These are phyloP conservation scores for Elanoides forficatus DNA, from an alignment of 2,113 vertebrate species.

Conservation along the genomic window DNA sequence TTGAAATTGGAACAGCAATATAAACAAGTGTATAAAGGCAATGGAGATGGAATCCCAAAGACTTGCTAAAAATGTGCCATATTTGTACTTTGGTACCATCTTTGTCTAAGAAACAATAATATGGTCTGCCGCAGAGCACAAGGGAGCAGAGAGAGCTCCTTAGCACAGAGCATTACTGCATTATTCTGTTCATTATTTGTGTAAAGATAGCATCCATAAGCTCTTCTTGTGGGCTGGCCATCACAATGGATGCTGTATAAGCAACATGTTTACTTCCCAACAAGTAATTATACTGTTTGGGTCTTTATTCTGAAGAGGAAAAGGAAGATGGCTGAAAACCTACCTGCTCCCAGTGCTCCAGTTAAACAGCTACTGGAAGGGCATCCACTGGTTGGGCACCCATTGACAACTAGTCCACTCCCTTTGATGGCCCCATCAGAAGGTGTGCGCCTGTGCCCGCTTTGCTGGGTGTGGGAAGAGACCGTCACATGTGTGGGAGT, in stretches of 20 bases:
- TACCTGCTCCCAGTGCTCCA: slow-evolving; percentile 72
- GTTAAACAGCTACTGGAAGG: slow-evolving; percentile 74
- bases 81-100: background rate
- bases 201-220: background rate
- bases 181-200: background rate
- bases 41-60: background rate
- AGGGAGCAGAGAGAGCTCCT: background rate
- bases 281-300: background rate
- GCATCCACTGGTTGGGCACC: slow-evolving; percentile 69
- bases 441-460: slow-evolving; percentile 84
- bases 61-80: background rate
- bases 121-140: background rate
- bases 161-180: background rate
- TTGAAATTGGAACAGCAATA: background rate
- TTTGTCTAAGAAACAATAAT: background rate
- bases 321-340: slow-evolving; percentile 34
- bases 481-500: slow-evolving; percentile 91
- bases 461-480: slow-evolving; percentile 71
- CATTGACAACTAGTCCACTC: slow-evolving; percentile 58
- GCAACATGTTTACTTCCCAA: background rate
- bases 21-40: background rate
- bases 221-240: background rate
- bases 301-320: background rate
- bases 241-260: background rate
- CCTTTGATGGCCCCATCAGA: slow-evolving; percentile 94